Base-by-base conservation (phyloP, 2,113 vertebrate genomes). In the Verasper variegatus region DNA sequence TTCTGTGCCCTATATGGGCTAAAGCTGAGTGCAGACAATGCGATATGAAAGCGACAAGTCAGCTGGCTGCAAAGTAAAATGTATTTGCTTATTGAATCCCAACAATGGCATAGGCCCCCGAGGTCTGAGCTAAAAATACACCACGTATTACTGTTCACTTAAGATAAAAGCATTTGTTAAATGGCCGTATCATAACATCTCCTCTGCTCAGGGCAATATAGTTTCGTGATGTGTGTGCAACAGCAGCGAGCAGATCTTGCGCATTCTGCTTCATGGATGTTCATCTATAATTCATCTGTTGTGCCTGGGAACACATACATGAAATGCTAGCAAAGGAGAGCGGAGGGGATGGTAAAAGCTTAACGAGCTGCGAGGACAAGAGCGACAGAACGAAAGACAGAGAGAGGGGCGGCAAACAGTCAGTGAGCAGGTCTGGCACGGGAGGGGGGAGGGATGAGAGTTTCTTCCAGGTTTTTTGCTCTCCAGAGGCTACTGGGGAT, bases 131-230 rank as follows among this genome's bases (percentile, higher is more conserved):
- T 90, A 81, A 90, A 91, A 88, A 93, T 87, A 89, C 67, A 62
- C 18, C 61, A 21, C 18, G 18, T 76, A 80, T 81, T 80, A 84
- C 74, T 79, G 78, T 66, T 87, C 87, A 77, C 84, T 89, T 80
- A 76, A 66, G 88, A 89, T 90, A 85, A 90, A 89, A 87, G 79
- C 78, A 63, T 88, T 84, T 81, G 86, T 88, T 87, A 85, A 90
- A 82, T 84, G 84, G 58, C 69, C 66, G 35, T 78, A 71, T 85
- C 69, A 40, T 64, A 71, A 75, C 49, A 24, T 67, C 68, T 83
- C 71, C 59, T 9, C 57, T 35, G 75, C 82, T 87, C 66, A 7
- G 74, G 71, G 82, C 70, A 58, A 51, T 40, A 1, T 23, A 18
- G 58, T 68, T 81, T 21, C 21, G 18, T 63, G 18, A n/a, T 60